Percentiles rank a stretch among this genome's conserved stretches.
Conservation (phyloP, 2,113 vertebrate genomes). For the Urocynchramus pylzowi region DNA sequence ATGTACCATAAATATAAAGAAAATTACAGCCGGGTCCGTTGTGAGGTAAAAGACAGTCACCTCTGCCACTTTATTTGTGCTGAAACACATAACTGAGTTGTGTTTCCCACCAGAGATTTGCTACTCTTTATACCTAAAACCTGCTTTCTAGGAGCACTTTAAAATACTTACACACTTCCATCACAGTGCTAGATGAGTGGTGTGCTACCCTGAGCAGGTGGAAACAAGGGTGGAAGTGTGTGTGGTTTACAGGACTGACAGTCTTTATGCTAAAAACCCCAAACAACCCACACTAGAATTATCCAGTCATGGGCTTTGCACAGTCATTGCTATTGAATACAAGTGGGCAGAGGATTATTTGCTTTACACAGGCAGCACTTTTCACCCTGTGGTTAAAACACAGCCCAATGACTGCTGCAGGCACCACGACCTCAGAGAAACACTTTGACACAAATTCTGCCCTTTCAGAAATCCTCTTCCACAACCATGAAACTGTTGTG, state of each 20-base stretch:
- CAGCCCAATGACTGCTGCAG: not conserved
- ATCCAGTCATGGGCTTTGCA: accelerated
- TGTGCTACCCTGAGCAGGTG: not conserved
- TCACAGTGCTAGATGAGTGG: not conserved
- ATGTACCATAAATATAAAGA: not conserved
- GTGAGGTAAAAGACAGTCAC: not conserved
- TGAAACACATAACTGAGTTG: not conserved
- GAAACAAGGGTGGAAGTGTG: not conserved
- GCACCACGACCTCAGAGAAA: not conserved
- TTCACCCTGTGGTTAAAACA: not conserved
- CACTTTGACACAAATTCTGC: not conserved
- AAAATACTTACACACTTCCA: not conserved
- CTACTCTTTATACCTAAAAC: not conserved
- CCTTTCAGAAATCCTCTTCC: not conserved
- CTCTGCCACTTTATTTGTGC: not conserved
- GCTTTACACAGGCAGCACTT: not conserved
- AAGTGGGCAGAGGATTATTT: not conserved
- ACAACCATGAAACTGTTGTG: not conserved
- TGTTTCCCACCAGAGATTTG: not conserved
- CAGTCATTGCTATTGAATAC: not conserved
- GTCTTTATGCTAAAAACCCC: not conserved
- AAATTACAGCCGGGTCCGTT: accelerated
- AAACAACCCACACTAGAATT: not conserved
- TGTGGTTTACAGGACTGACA: not conserved
- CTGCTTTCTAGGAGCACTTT: not conserved